phyloP scores from a whole-genome alignment of 2,888 invertebrate genomes.

The Agonopterix heracliana region DNA sequence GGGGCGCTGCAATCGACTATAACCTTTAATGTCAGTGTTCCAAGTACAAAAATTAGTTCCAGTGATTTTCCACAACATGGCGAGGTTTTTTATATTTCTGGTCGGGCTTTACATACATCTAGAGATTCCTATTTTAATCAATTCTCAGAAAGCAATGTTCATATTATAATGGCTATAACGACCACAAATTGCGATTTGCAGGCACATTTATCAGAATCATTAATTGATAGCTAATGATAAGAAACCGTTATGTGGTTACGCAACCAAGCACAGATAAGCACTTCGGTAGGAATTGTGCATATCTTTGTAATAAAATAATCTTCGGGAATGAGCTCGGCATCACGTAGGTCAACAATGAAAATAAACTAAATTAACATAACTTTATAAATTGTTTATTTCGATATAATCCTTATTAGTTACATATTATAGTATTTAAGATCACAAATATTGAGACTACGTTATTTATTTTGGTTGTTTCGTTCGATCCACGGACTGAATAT shows the following conservation, averaged over 20 bases:
- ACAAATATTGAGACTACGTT: not conserved
- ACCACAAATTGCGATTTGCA: not conserved
- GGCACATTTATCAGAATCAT: constrained; percentile 23
- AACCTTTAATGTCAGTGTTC: too few relatives aligned
- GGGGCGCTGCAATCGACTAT: too few relatives aligned
- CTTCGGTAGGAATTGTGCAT: not conserved
- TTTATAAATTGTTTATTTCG: not conserved
- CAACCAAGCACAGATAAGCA: constrained; percentile 25
- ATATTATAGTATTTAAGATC: not conserved
- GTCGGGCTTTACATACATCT: too few relatives aligned
- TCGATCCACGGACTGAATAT: too few relatives aligned
- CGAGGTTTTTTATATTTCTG: too few relatives aligned
- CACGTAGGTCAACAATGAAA: not conserved
- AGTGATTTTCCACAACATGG: too few relatives aligned
- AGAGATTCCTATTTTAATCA: too few relatives aligned
- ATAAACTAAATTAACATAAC: not conserved
- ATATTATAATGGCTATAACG: too few relatives aligned
- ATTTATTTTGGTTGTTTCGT: too few relatives aligned
- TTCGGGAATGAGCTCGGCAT: not conserved
- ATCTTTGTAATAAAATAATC: not conserved
- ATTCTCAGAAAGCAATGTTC: too few relatives aligned
- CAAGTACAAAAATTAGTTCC: too few relatives aligned
- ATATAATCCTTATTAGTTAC: too few relatives aligned
- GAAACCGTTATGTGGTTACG: constrained; percentile 26
- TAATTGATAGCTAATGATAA: constrained; percentile 24